Evolutionary conservation across 2,888 invertebrate genomes (phyloP).

Genomic region (Cryptocephalus moraei): DNA sequence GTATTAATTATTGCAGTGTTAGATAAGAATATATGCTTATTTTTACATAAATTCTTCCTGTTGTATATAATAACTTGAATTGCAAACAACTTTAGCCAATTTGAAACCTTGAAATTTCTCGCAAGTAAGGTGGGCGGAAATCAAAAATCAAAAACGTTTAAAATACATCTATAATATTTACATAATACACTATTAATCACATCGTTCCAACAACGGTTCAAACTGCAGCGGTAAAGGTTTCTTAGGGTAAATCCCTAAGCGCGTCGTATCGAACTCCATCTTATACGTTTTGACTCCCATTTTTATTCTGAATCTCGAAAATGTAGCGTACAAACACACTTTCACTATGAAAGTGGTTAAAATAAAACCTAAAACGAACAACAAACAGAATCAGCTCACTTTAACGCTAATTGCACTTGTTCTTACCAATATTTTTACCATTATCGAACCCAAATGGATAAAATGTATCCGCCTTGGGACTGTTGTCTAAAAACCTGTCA

Average conservation of each 20-base stretch:
- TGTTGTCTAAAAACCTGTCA: conserved; percentile 19
- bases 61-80: too few relatives aligned
- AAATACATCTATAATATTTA: background rate
- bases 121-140: too few relatives aligned
- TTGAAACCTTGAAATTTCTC: too few relatives aligned
- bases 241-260: background rate
- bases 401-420: background rate
- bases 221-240: conserved; percentile 2
- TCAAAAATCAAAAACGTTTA: too few relatives aligned
- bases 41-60: too few relatives aligned
- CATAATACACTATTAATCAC: background rate
- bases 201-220: background rate
- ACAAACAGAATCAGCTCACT: background rate
- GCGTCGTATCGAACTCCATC: conserved; percentile 2
- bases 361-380: conserved; percentile 8
- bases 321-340: conserved; percentile 7
- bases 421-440: conserved; percentile 11
- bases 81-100: too few relatives aligned
- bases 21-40: too few relatives aligned
- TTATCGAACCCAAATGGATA: conserved; percentile 17
- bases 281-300: conserved; percentile 1
- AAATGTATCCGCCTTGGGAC: conserved; percentile 10
- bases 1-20: too few relatives aligned
- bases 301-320: conserved; percentile 7
- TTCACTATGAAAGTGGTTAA: conserved; percentile 7